phyloP scores from a whole-genome alignment of 2,888 invertebrate species.

The Anaspis maculata region DNA sequence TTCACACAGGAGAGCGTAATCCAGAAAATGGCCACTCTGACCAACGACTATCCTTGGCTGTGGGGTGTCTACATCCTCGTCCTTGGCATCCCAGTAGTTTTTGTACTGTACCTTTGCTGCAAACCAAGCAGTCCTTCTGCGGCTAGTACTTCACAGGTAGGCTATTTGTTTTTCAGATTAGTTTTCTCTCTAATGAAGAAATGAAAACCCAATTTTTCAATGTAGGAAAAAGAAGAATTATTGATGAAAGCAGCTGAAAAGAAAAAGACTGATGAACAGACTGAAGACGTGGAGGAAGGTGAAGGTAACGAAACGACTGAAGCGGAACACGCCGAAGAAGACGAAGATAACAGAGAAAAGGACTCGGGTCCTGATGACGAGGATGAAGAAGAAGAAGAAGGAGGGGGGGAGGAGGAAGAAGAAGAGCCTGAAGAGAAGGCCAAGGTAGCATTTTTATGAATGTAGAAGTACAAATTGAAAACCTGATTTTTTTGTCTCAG shows the following conservation, averaged over 20 bases:
- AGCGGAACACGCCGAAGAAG: slow-evolving; percentile 37
- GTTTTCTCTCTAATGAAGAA: slow-evolving; percentile 1
- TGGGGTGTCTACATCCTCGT: slow-evolving; percentile 80
- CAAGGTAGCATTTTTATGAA: too few relatives aligned
- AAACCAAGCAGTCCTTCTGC: slow-evolving; percentile 42
- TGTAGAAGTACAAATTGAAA: too few relatives aligned
- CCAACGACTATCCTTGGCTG: slow-evolving; percentile 82
- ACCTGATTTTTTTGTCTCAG: too few relatives aligned
- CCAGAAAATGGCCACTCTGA: slow-evolving; percentile 65
- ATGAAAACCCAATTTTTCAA: slow-evolving; percentile 1
- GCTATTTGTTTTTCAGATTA: too few relatives aligned
- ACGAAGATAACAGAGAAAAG: slow-evolving; percentile 32
- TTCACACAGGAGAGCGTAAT: slow-evolving; percentile 65
- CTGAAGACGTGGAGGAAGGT: slow-evolving; percentile 51
- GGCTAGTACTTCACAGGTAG: slow-evolving; percentile 27
- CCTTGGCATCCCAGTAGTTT: slow-evolving; percentile 68
- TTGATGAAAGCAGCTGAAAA: slow-evolving; percentile 45
- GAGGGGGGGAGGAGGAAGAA: too few relatives aligned
- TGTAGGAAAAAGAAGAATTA: slow-evolving; percentile 43
- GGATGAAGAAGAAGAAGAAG: slow-evolving; percentile 26
- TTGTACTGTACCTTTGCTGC: slow-evolving; percentile 77
- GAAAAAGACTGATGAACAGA: slow-evolving; percentile 66
- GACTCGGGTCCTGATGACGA: slow-evolving; percentile 32
- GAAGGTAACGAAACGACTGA: slow-evolving; percentile 30
- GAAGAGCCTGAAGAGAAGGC: background rate